A percentile compares a stretch with the other conserved stretches of the same genome.
Evolutionary conservation across 2,888 invertebrate genomes (phyloP).

Genomic region (Phaonia tiefii): DNA sequence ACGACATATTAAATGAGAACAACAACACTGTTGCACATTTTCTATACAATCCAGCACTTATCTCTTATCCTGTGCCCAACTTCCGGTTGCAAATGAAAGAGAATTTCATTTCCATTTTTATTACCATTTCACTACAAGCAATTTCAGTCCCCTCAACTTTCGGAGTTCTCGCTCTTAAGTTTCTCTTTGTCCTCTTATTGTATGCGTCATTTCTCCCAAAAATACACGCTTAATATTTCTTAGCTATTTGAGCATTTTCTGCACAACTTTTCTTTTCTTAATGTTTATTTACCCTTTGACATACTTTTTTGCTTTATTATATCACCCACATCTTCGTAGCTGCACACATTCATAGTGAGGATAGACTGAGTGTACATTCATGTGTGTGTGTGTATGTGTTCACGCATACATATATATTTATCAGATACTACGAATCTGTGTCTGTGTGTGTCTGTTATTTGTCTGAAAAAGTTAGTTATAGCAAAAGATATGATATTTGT

Average conservation of each 20-base stretch:
- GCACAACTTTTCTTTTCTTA: slow-evolving; percentile 9
- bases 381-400: neutral
- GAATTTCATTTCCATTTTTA: too few relatives aligned
- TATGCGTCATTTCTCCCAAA: too few relatives aligned
- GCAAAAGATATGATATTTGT: slow-evolving; percentile 34
- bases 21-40: slow-evolving; percentile 22
- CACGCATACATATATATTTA: neutral
- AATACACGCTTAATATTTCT: too few relatives aligned
- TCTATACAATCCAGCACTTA: neutral
- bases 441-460: neutral
- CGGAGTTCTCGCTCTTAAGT: neutral
- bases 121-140: too few relatives aligned
- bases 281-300: slow-evolving; percentile 65
- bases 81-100: too few relatives aligned
- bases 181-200: too few relatives aligned
- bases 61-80: too few relatives aligned
- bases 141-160: neutral
- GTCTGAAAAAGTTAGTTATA: slow-evolving; percentile 5
- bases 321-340: slow-evolving; percentile 32
- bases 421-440: neutral
- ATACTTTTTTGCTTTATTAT: slow-evolving; percentile 61
- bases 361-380: neutral
- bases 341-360: neutral
- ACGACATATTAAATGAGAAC: neutral
- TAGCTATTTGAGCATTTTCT: neutral